phyloP scores from a whole-genome alignment of 2,113 vertebrate species.

The Rhipidura dahli region DNA sequence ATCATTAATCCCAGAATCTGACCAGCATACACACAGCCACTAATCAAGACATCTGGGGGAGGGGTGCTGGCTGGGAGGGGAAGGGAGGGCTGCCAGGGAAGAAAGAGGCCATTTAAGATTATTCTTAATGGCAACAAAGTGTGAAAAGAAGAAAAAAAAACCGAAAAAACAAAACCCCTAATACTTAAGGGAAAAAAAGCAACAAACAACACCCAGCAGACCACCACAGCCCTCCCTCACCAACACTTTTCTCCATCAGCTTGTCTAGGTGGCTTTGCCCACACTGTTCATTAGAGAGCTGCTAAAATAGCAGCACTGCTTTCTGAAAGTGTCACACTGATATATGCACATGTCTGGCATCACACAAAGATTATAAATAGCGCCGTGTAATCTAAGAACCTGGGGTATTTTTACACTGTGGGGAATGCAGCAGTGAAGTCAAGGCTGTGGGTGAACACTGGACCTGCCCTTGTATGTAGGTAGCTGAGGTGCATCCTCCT shows the following conservation, averaged over 20 bases:
- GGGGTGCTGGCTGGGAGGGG: background rate
- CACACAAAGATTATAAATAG: constrained; percentile 60
- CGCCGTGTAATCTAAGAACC: background rate
- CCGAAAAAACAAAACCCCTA: background rate
- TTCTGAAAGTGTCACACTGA: constrained; percentile 27
- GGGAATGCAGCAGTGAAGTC: background rate
- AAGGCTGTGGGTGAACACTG: background rate
- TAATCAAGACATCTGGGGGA: constrained; percentile 96
- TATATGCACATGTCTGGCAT: constrained; percentile 46
- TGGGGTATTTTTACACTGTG: background rate
- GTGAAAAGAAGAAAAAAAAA: background rate
- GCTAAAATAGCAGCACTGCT: constrained; percentile 54
- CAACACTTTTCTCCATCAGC: background rate
- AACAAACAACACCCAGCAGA: background rate
- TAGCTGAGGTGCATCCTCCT: background rate
- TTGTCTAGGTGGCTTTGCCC: constrained; percentile 31
- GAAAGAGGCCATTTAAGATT: constrained; percentile 50
- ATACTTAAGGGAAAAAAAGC: background rate
- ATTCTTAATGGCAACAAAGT: constrained; percentile 44
- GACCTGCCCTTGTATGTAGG: background rate
- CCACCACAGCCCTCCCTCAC: background rate
- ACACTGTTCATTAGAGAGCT: constrained; percentile 32
- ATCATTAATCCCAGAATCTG: constrained; percentile 99
- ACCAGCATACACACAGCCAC: constrained; percentile 92
- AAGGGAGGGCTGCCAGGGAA: background rate